Base-by-base conservation (phyloP, 2,888 invertebrate species). In the Agonum fuliginosum region DNA sequence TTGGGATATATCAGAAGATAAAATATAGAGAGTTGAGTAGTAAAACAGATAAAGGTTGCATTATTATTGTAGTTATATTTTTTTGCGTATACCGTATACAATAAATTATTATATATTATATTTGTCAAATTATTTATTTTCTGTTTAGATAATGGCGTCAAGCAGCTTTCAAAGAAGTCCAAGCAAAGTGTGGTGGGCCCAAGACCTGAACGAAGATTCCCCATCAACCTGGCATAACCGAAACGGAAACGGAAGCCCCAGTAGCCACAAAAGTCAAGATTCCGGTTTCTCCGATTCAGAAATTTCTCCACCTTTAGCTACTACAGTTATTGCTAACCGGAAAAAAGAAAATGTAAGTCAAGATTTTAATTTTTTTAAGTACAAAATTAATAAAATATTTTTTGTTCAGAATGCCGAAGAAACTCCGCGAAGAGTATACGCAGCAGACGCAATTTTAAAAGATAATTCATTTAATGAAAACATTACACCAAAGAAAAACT, bases 241-340 rank as follows among this genome's bases (percentile, higher is more conserved):
- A 80, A 81, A 54, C 83, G 81, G 84, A 85, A 85, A 87, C 78
- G 89, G 88, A 82, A 91, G 88, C 83, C 90, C 88, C 80, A 91
- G 87, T 24, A 93, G 93, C 84, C 93, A 93, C 80, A 91, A 93
- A 79, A 94, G 94, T 83, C 93, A 93, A 86, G 94, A 94, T 85
- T 94, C 94, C 0, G 94, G 94, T 0, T 94, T 94, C 85, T 94
- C 94, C 0, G 94, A 94, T 83, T 93, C 93, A 0, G 94, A 94
- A 82, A 90, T 90, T 81, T 91, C 92, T 0, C 89, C 90, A n/a
- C 88, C 89, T 43, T 70, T 80, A 48, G 79, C 27, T 8, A 34
- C 43, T 17, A 43, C 20, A 2, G 67, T 48, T 46, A 46, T 0
- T 85, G 85, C 1, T 87, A 43, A 88, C 1, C 88, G 43, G 5